phyloP scores from a whole-genome alignment of 2,888 invertebrate species.

The Rotaria magnacalcarata region DNA sequence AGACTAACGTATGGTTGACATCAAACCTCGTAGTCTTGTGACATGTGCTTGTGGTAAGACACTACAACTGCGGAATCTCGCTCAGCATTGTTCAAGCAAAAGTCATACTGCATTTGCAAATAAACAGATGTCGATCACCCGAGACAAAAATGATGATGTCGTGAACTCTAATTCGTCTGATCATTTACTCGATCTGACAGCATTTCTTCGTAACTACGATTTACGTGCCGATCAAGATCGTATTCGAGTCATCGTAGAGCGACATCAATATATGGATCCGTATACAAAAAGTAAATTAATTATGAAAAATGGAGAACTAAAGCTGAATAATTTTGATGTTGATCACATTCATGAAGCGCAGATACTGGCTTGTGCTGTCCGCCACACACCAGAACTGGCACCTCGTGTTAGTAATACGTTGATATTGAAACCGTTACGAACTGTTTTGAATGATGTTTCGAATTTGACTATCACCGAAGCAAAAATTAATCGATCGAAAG shows the following conservation, averaged over 20 bases:
- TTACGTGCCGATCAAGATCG: background rate
- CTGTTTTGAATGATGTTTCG: background rate
- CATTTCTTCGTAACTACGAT: background rate
- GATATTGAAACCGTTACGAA: background rate
- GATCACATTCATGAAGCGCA: slow-evolving; percentile 37
- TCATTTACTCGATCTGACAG: background rate
- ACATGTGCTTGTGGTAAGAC: slow-evolving; percentile 14
- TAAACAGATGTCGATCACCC: background rate
- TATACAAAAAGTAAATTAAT: background rate
- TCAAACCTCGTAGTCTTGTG: too few relatives aligned
- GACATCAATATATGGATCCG: background rate
- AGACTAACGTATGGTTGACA: background rate
- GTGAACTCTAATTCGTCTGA: background rate
- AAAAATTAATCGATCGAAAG: background rate
- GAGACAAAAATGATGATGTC: too few relatives aligned
- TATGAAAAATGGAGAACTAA: background rate
- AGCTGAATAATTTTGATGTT: background rate
- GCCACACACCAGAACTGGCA: background rate
- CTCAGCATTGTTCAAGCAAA: slow-evolving; percentile 16
- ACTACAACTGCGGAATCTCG: background rate
- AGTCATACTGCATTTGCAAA: background rate
- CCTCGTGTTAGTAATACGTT: background rate
- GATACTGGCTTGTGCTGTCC: background rate
- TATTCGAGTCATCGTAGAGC: background rate
- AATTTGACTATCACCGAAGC: background rate